A percentile compares a stretch with the other conserved stretches of the same genome.
These are phyloP conservation scores for Drosophila stalkeri DNA, from an alignment of 2,888 invertebrate genomes.

Conservation along the genomic window DNA sequence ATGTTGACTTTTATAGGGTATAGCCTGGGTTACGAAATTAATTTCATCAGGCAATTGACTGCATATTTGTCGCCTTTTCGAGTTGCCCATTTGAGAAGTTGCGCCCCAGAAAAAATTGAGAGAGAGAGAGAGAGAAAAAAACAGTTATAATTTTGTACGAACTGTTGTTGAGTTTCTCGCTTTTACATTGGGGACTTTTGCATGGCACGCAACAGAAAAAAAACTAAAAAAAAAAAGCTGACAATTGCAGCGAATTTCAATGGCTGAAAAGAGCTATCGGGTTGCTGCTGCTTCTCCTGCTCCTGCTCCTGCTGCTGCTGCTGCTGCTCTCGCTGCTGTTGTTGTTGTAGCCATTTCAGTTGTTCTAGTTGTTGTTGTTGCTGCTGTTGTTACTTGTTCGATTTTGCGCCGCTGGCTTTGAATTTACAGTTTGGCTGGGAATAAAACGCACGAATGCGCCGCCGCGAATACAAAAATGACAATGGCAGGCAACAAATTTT, in stretches of 20 bases:
- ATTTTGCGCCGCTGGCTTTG: constrained; percentile 77
- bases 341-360: constrained; percentile 8
- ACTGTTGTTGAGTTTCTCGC: constrained; percentile 48
- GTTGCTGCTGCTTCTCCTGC: background rate
- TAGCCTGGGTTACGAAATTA: constrained; percentile 9
- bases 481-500: constrained; percentile 80
- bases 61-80: constrained; percentile 17
- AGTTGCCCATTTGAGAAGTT: constrained; percentile 27
- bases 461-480: constrained; percentile 75
- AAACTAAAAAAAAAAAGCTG: constrained; percentile 46
- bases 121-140: background rate
- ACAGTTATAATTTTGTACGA: constrained; percentile 65
- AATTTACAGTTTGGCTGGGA: constrained; percentile 77
- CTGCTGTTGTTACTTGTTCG: constrained; percentile 50
- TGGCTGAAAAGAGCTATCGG: constrained; percentile 58
- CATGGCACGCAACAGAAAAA: constrained; percentile 34
- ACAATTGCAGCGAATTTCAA: constrained; percentile 73
- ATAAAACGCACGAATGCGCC: constrained; percentile 79
- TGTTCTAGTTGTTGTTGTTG: constrained; percentile 6
- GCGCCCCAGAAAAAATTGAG: background rate
- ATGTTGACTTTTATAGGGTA: background rate
- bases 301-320: constrained; percentile 10
- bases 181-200: constrained; percentile 51
- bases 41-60: constrained; percentile 3
- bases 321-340: constrained; percentile 12